phyloP scores from a whole-genome alignment of 2,797 vertebrate genomes.

The Taenioides sp. region DNA sequence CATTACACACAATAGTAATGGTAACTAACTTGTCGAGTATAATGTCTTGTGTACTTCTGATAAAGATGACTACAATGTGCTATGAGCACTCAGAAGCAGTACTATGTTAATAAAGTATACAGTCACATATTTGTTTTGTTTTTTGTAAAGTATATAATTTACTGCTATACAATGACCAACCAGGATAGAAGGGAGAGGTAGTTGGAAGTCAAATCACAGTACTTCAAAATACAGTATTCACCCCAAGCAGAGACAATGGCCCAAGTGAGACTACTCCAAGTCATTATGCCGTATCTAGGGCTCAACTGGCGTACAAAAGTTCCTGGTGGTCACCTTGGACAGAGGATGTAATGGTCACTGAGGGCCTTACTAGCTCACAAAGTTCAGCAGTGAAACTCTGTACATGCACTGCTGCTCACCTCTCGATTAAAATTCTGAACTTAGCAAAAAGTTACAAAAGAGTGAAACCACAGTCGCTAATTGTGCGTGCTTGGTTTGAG shows the following conservation, averaged over 20 bases:
- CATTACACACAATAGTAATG: not conserved
- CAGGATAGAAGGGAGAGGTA: not conserved
- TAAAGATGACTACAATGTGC: not conserved
- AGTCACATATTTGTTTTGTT: not conserved
- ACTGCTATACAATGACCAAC: not conserved
- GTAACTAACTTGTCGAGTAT: not conserved
- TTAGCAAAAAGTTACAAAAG: slow-evolving; percentile 2
- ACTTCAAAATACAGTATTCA: not conserved
- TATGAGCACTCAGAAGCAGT: not conserved
- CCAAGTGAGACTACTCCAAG: not conserved
- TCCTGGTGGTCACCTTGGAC: not conserved
- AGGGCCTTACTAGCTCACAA: not conserved
- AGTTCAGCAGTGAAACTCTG: not conserved
- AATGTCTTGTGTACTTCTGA: not conserved
- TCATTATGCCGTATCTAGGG: not conserved
- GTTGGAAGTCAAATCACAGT: not conserved
- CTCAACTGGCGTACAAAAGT: not conserved
- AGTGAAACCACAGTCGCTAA: slow-evolving; percentile 16
- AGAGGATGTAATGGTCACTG: not conserved
- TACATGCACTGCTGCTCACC: not conserved
- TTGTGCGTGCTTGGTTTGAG: slow-evolving; percentile 33
- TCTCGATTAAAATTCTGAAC: not conserved
- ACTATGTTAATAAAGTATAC: not conserved
- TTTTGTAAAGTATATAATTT: too few species aligned
- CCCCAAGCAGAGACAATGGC: not conserved